A percentile compares a stretch with the other conserved stretches of the same genome.
Conservation (phyloP, 1,140 invertebrate genomes). For the Drosophila truncata region DNA sequence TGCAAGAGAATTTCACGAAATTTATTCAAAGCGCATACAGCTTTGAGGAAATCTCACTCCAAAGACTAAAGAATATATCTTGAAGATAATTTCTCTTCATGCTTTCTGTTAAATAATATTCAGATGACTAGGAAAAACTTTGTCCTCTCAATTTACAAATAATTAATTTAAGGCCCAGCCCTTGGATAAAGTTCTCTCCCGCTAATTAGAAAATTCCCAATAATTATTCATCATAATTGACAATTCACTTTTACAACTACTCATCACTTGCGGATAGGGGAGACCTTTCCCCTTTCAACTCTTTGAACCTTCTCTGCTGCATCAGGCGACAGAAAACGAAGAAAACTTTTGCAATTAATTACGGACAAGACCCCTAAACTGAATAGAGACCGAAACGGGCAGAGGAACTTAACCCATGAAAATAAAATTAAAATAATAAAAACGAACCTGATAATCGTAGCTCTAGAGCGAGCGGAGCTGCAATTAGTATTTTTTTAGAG, state of each 20-base stretch:
- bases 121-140: background rate
- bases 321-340: constrained; percentile 35
- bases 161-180: constrained; percentile 28
- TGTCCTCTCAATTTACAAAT: constrained; percentile 2
- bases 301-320: constrained; percentile 55
- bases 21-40: constrained; percentile 3
- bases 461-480: constrained; percentile 9
- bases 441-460: constrained; percentile 33
- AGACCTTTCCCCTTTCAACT: constrained; percentile 35
- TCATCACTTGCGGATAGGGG: constrained; percentile 40
- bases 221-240: constrained; percentile 59
- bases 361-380: constrained; percentile 57
- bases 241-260: constrained; percentile 41
- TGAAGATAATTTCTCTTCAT: background rate
- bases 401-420: constrained; percentile 27
- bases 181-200: constrained; percentile 19
- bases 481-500: constrained; percentile 53
- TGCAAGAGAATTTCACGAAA: constrained; percentile 30
- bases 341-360: constrained; percentile 82
- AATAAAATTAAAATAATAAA: constrained; percentile 32
- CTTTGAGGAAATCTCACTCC: background rate
- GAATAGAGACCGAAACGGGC: constrained; percentile 6
- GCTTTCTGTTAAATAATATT: background rate
- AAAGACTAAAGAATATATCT: background rate
- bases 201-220: constrained; percentile 42